A percentile compares a stretch with the other conserved stretches of the same genome.
Conservation (phyloP, 2,113 vertebrate genomes). For the Brachyhypopomus occidentalis region DNA sequence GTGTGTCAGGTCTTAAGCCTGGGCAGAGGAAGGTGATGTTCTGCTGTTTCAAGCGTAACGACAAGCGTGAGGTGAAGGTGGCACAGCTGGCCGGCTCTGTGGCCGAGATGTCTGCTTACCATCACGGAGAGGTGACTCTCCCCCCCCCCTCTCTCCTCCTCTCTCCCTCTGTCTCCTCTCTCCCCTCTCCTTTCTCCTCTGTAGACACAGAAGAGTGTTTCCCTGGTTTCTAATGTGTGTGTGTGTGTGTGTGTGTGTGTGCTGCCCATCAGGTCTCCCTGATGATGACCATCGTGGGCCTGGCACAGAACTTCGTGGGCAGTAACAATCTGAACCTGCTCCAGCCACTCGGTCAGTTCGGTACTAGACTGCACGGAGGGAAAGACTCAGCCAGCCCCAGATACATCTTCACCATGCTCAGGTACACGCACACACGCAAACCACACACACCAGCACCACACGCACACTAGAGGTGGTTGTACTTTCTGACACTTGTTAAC, state of each 20-base stretch:
- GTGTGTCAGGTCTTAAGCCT: conserved; percentile 87
- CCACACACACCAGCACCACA: neutral
- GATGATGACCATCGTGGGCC: conserved; percentile 96
- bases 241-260: neutral
- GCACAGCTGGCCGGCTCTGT: conserved; percentile 97
- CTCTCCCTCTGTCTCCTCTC: too few species aligned
- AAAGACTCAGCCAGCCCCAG: conserved; percentile 98
- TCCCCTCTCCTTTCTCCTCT: too few species aligned
- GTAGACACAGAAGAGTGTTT: too few species aligned
- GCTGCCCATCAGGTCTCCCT: conserved; percentile 77
- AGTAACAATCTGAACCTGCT: conserved; percentile 97
- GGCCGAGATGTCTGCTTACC: conserved; percentile 97
- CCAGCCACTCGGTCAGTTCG: conserved; percentile 95
- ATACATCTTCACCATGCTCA: conserved; percentile 99
- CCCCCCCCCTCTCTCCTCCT: too few species aligned
- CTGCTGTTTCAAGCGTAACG: conserved; percentile 93
- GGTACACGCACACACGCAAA: conserved; percentile 71
- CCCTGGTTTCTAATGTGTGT: neutral
- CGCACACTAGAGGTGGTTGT: too few species aligned
- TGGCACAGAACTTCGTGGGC: conserved; percentile 97
- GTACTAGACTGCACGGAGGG: conserved; percentile 91
- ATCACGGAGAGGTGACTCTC: conserved; percentile 91
- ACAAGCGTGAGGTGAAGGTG: conserved; percentile 96
- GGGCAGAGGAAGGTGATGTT: conserved; percentile 96
- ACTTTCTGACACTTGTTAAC: too few species aligned